Conservation (phyloP, 2,113 vertebrate species). For the Heterotis niloticus region DNA sequence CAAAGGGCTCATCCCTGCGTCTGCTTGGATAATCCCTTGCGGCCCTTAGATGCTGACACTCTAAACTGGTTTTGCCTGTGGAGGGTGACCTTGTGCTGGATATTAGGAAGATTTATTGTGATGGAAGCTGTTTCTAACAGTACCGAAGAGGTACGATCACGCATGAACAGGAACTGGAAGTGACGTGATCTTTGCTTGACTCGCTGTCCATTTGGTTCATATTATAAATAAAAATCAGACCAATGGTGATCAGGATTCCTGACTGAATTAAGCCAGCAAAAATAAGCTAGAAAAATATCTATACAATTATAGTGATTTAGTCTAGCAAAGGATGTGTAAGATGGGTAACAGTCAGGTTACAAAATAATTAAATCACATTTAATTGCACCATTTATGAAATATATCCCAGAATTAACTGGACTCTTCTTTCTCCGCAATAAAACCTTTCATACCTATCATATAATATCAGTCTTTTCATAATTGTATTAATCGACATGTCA, state of each 20-base stretch:
- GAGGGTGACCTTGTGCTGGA: background rate
- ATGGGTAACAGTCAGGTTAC: too few species aligned
- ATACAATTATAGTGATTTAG: background rate
- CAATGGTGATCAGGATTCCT: background rate
- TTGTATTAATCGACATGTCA: constrained; percentile 4
- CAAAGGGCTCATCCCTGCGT: background rate
- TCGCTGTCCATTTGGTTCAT: background rate
- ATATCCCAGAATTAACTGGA: background rate
- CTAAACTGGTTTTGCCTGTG: background rate
- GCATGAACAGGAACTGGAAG: background rate
- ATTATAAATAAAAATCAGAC: background rate
- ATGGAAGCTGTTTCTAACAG: background rate
- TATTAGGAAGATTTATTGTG: background rate
- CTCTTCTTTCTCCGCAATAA: background rate
- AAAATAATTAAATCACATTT: background rate
- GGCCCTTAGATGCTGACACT: background rate
- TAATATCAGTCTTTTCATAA: background rate
- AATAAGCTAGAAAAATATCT: background rate
- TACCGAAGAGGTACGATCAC: background rate
- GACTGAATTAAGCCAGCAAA: background rate
- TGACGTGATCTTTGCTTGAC: background rate
- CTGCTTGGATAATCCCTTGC: background rate
- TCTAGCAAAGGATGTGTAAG: background rate
- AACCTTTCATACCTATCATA: background rate
- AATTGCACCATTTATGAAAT: background rate